phyloP scores from a whole-genome alignment of 2,113 vertebrate species.

The Rhizomys pruinosus region DNA sequence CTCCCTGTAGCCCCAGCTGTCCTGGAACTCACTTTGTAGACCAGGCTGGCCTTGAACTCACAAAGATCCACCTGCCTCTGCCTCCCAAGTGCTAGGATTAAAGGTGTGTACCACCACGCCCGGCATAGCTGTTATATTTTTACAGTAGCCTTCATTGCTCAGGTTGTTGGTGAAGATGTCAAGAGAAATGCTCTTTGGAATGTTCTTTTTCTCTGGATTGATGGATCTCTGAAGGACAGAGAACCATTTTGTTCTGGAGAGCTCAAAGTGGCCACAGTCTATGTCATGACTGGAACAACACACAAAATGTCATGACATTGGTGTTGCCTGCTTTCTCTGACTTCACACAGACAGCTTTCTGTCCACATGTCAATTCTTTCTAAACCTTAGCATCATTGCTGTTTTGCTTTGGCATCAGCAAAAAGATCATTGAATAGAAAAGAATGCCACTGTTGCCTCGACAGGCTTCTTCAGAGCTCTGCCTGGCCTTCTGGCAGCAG shows the following conservation, averaged over 20 bases:
- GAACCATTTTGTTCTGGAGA: not conserved
- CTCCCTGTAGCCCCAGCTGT: too few relatives aligned
- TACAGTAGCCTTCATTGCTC: not conserved
- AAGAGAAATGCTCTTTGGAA: not conserved
- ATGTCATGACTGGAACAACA: not conserved
- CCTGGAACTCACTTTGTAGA: too few relatives aligned
- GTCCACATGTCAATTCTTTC: not conserved
- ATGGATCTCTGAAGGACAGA: not conserved
- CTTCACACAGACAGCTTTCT: not conserved
- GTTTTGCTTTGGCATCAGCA: not conserved
- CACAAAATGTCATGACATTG: not conserved
- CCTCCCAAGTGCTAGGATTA: too few relatives aligned
- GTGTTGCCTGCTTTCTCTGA: not conserved
- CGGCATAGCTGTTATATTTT: too few relatives aligned
- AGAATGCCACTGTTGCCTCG: not conserved
- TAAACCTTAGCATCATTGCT: not conserved
- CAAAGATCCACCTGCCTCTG: too few relatives aligned
- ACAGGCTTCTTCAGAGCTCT: not conserved
- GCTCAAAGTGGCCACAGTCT: not conserved
- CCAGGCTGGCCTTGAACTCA: too few relatives aligned
- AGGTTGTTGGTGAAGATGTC: not conserved
- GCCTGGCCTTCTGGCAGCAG: not conserved
- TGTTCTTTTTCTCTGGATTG: not conserved
- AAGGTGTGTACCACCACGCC: too few relatives aligned
- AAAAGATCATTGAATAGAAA: not conserved